Percentiles rank a stretch among this genome's conserved stretches.
Conservation (phyloP, 2,888 invertebrate genomes). For the Synergus itoensis region DNA sequence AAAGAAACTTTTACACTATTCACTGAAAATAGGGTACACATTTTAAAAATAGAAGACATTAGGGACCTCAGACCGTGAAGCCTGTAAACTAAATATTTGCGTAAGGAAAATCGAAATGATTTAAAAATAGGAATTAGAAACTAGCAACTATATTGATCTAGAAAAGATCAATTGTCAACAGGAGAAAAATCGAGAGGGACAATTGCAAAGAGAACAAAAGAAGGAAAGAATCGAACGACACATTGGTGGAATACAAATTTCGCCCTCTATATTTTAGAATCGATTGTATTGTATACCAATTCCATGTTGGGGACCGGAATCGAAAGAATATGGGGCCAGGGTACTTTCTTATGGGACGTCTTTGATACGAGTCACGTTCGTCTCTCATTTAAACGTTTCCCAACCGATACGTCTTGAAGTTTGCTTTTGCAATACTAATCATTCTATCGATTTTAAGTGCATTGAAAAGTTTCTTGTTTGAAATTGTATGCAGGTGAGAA, state of each 20-base stretch:
- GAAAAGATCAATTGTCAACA: constrained; percentile 18
- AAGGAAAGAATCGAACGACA: not conserved
- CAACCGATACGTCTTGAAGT: constrained; percentile 26
- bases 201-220: constrained; percentile 25
- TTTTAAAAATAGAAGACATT: no score
- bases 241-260: constrained; percentile 12
- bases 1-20: no score
- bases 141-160: not conserved
- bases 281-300: constrained; percentile 31
- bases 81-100: not conserved
- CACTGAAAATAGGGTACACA: no score
- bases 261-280: constrained; percentile 33
- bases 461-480: not conserved
- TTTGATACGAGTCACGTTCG: constrained; percentile 40
- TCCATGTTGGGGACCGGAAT: constrained; percentile 32
- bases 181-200: constrained; percentile 4
- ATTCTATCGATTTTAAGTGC: constrained; percentile 4
- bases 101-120: not conserved
- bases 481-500: not conserved
- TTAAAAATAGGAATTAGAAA: not conserved
- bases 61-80: no score
- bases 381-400: constrained; percentile 25
- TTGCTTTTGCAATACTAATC: constrained; percentile 35
- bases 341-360: constrained; percentile 26
- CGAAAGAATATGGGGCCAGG: constrained; percentile 23